Percentiles rank a stretch among this genome's conserved stretches.
phyloP scores from a whole-genome alignment of 64 coral and sea anemone genomes.

The Stichodactyla helianthus region DNA sequence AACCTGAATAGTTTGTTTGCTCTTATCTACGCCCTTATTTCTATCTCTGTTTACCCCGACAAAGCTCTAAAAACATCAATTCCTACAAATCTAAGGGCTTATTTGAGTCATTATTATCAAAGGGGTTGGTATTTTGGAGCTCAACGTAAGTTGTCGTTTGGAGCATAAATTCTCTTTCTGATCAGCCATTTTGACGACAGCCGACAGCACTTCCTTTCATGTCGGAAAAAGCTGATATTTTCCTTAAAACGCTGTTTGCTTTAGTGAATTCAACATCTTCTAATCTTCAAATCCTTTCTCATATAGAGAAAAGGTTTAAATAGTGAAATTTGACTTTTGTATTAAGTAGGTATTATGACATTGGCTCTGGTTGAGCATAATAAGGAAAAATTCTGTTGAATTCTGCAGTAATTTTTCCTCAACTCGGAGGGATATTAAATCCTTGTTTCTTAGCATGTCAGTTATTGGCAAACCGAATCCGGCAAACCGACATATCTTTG shows the following conservation, averaged over 20 bases:
- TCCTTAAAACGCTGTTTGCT: background rate
- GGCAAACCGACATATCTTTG: background rate
- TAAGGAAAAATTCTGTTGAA: background rate
- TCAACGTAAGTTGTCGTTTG: background rate
- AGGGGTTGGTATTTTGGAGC: background rate
- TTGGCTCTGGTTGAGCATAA: background rate
- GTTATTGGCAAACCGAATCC: no score
- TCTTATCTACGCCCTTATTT: background rate
- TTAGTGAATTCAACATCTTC: background rate
- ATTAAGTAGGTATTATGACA: constrained; percentile 1
- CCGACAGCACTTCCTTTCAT: background rate
- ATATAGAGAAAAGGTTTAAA: background rate
- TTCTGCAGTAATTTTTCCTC: background rate
- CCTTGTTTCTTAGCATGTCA: background rate
- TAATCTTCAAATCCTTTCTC: background rate
- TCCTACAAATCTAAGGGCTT: background rate
- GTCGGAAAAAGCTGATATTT: background rate
- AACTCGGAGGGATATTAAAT: background rate
- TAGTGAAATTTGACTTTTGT: background rate
- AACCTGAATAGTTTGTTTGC: background rate
- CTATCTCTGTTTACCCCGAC: background rate
- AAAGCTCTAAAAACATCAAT: background rate
- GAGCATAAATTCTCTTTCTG: background rate
- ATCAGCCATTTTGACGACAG: constrained; percentile 7
- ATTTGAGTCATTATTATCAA: background rate